Evolutionary conservation across 2,888 invertebrate species (phyloP), one percentile per base, ranked within the genome.

Genomic region (Stenodema calcarata): DNA sequence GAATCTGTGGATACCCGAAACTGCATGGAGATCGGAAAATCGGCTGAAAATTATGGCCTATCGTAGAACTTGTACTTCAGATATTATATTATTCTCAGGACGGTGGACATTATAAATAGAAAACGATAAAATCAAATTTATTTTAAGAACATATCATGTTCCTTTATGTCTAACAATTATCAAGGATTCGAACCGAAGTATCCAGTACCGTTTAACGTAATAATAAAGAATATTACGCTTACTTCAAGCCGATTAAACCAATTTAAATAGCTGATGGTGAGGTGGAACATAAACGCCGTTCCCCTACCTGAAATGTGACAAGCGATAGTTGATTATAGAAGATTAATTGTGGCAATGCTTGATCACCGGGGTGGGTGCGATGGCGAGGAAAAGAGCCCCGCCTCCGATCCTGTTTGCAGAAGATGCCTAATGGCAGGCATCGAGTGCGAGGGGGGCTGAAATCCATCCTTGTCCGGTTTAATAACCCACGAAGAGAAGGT

Each of bases 401-500:
- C 18, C 2, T 9, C 18, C n/a, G 9, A 11, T 23, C 23, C 11
- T 9, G 23, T 9, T 14, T 12, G 2, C 47, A 12, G 47, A 16
- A 16, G 4, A 47, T 12, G 47, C 16, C 12, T 12, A 2, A 14
- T 12, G 23, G 62, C 0, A 54, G 18, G n/a, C 3, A 62, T 50
- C n/a, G 62, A 12, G 12, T 47, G 47, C 3, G 47, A 47, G 12
- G 83, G 83, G 42, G 69, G 42, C 35, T n/a, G 44, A 47, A 79
- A 87, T 87, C 86, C 82, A 86, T 87, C 87, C 87, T 86, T 87
- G 87, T 87, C 86, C 87, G 76, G 75, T 78, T 86, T 86, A 87
- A 86, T 87, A 86, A 87, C 82, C 54, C 87, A 42, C 28, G 69
- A 35, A 85, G 76, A 78, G 87, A 87, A 87, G 62, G 83, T 87